These are phyloP conservation scores for Neoniphon sammara DNA, from an alignment of 2,797 vertebrate species.

Conservation along the genomic window DNA sequence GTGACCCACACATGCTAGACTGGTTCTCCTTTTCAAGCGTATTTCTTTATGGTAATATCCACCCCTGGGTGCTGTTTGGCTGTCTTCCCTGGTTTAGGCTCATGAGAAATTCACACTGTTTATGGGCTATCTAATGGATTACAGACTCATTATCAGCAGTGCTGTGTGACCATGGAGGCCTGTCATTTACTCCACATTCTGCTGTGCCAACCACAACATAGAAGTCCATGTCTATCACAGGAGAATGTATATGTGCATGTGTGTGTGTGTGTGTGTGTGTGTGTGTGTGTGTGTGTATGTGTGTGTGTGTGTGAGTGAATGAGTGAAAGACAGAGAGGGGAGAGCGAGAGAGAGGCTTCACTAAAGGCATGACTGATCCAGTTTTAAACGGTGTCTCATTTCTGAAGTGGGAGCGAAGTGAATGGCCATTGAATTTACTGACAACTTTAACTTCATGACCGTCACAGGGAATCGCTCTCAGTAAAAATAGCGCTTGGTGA, in stretches of 20 bases:
- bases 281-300: conserved; percentile 23
- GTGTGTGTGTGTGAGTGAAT: conserved; percentile 15
- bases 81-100: conserved; percentile 42
- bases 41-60: conserved; percentile 61
- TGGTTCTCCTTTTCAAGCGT: conserved; percentile 44
- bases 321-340: conserved; percentile 20
- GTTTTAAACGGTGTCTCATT: conserved; percentile 59
- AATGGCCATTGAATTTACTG: conserved; percentile 60
- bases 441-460: conserved; percentile 55
- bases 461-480: conserved; percentile 42
- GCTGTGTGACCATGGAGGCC: conserved; percentile 52
- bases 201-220: conserved; percentile 60
- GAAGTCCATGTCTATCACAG: conserved; percentile 43
- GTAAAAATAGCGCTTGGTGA: conserved; percentile 1
- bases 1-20: conserved; percentile 43
- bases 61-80: conserved; percentile 58
- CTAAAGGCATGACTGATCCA: conserved; percentile 61
- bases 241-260: conserved; percentile 28
- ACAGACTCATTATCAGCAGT: conserved; percentile 72
- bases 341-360: conserved; percentile 39
- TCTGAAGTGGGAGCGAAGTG: conserved; percentile 57
- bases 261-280: conserved; percentile 12
- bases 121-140: conserved; percentile 74
- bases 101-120: conserved; percentile 61
- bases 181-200: conserved; percentile 54